Evolutionary conservation across 2,797 vertebrate species (phyloP), one percentile per base, ranked within the genome.

Genomic region (Orestias chungarensis): DNA sequence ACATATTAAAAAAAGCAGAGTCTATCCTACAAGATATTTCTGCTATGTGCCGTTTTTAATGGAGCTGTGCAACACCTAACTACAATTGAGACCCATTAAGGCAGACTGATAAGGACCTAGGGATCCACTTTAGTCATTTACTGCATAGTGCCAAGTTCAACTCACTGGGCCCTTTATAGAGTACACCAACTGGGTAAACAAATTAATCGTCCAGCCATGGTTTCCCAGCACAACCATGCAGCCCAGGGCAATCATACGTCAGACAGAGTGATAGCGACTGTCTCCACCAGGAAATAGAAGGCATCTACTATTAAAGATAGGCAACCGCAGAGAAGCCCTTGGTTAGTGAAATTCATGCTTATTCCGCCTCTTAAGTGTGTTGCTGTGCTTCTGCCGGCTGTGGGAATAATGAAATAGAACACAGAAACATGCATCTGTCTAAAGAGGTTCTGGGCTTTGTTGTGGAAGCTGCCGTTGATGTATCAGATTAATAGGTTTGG

Each of bases 121-220:
- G 88, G 89, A 93, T 91, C 86, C 82, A 88, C 85, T 90, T 81
- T 82, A 90, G 91, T 93, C 92, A 93, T 93, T 94, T 93, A 93
- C 86, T 75, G 80, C 86, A 77, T 88, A 93, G 91, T 92, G 93
- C 90, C 89, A 88, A 85, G 86, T 93, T 91, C 85, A 92, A 87
- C 87, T 90, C 88, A 79, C 87, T 76, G 81, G 85, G 89, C 81
- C 74, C 89, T 91, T 92, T 91, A 91, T 92, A 88, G 89, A 91
- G 89, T 88, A 86, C 83, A 88, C 87, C 89, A 87, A 82, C 80
- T 86, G 85, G 90, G 91, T 93, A 94, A 94, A 94, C 93, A 93
- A 91, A 94, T 93, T 88, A 93, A 93, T 94, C 79, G 86, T 82
- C 81, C 79, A 75, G 85, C 82, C 80, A 82, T 81, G 87, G 85